Conservation (phyloP, 2,888 invertebrate genomes). For the Caenorhabditis japonica region DNA sequence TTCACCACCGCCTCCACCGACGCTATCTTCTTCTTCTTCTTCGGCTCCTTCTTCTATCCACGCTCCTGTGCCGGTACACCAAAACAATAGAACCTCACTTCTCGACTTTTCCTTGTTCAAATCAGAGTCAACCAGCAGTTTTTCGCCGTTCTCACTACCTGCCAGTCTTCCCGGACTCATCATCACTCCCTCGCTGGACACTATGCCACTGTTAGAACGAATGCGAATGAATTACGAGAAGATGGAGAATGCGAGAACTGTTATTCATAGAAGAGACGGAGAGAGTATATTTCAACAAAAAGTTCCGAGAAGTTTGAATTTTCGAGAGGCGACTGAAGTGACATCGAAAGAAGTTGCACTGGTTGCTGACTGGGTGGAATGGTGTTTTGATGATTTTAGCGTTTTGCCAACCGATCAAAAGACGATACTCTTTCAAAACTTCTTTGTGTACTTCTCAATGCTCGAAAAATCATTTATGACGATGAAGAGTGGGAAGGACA, state of each 20-base stretch:
- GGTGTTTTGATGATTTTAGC: constrained; percentile 35
- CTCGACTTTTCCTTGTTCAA: no score
- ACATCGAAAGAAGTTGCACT: constrained; percentile 25
- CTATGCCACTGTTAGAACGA: constrained; percentile 30
- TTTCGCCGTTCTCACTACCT: neutral
- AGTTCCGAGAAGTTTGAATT: constrained; percentile 16
- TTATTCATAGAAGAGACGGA: constrained; percentile 21
- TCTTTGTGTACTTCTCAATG: constrained; percentile 7
- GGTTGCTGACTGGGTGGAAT: constrained; percentile 30
- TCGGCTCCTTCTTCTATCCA: neutral
- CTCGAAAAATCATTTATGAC: constrained; percentile 19
- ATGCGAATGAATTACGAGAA: constrained; percentile 21
- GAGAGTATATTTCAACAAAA: constrained; percentile 29
- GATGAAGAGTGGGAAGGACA: constrained; percentile 2
- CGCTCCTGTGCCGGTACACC: no score
- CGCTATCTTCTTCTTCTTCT: no score
- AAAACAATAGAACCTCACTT: no score
- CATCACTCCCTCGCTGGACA: neutral
- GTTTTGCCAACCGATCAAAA: constrained; percentile 17
- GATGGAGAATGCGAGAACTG: constrained; percentile 23
- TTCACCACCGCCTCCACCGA: no score
- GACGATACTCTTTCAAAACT: constrained; percentile 17
- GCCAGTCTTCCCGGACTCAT: no score
- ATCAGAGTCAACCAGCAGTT: no score
- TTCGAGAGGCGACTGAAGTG: constrained; percentile 5